Conservation (phyloP, 2,113 vertebrate species). For the Oreochromis spilurus region DNA sequence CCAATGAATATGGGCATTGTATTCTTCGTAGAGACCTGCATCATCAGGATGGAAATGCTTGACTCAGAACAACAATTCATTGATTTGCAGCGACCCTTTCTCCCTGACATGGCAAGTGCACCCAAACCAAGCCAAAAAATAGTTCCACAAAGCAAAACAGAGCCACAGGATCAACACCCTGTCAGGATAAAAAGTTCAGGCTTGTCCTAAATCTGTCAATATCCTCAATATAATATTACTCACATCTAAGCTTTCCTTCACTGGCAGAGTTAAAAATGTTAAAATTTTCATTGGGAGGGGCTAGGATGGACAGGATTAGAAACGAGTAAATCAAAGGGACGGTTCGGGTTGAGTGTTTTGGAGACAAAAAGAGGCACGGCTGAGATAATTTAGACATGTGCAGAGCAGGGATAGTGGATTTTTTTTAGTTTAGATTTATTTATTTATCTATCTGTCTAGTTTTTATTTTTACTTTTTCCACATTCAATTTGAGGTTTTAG, state of each 20-base stretch:
- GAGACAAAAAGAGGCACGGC: background rate
- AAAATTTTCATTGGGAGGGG: background rate
- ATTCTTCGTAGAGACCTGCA: background rate
- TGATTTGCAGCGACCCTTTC: background rate
- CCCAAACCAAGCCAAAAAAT: background rate
- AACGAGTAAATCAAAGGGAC: background rate
- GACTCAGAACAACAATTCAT: background rate
- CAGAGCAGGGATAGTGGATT: background rate
- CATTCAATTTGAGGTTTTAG: background rate
- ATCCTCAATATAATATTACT: background rate
- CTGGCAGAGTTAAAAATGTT: background rate
- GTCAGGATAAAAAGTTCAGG: background rate
- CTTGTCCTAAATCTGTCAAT: background rate
- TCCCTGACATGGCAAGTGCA: background rate
- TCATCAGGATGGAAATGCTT: background rate
- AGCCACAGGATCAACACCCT: background rate
- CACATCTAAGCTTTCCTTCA: background rate
- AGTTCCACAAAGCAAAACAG: background rate
- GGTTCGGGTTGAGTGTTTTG: background rate
- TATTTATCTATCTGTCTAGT: background rate
- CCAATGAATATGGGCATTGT: background rate
- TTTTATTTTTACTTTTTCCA: background rate
- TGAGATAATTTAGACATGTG: background rate
- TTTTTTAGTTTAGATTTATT: background rate
- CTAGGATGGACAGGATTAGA: background rate